A percentile compares a stretch with the other conserved stretches of the same genome.
Evolutionary conservation across 1,140 invertebrate genomes (phyloP).

Genomic region (Lysiphlebus fabarum): DNA sequence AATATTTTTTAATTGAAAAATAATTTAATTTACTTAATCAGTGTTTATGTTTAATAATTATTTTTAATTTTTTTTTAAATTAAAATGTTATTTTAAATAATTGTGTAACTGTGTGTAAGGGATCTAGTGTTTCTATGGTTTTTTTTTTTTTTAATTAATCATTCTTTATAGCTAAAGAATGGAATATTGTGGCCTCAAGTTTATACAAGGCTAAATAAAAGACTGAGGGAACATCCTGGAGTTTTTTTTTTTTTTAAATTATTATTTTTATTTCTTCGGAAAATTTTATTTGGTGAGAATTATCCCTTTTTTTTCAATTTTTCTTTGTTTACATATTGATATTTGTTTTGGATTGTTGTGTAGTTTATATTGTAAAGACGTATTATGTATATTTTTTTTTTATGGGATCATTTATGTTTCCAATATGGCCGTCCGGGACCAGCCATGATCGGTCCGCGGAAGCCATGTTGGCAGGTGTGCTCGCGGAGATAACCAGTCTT

Average conservation of each 20-base stretch:
- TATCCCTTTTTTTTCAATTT: background rate
- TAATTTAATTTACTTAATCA: too few relatives aligned
- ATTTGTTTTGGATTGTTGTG: background rate
- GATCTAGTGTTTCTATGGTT: conserved; percentile 5
- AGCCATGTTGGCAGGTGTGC: conserved; percentile 57
- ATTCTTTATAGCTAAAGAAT: background rate
- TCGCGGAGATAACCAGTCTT: conserved; percentile 29
- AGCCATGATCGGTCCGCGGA: conserved; percentile 54
- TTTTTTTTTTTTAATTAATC: too few relatives aligned
- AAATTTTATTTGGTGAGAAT: background rate
- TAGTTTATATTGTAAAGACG: background rate
- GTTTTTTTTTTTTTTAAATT: background rate
- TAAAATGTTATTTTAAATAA: background rate
- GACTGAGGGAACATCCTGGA: background rate
- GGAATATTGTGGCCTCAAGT: conserved; percentile 13
- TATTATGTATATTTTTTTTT: conserved; percentile 32
- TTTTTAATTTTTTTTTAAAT: too few relatives aligned
- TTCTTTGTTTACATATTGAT: background rate
- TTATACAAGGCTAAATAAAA: conserved; percentile 13
- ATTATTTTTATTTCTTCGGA: background rate
- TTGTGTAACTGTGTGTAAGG: too few relatives aligned
- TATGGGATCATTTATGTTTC: conserved; percentile 37
- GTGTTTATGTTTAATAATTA: too few relatives aligned
- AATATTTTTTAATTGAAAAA: too few relatives aligned
- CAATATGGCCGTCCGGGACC: conserved; percentile 52